phyloP scores from a whole-genome alignment of 2,113 vertebrate species.

The Hippocampus mohnikei region DNA sequence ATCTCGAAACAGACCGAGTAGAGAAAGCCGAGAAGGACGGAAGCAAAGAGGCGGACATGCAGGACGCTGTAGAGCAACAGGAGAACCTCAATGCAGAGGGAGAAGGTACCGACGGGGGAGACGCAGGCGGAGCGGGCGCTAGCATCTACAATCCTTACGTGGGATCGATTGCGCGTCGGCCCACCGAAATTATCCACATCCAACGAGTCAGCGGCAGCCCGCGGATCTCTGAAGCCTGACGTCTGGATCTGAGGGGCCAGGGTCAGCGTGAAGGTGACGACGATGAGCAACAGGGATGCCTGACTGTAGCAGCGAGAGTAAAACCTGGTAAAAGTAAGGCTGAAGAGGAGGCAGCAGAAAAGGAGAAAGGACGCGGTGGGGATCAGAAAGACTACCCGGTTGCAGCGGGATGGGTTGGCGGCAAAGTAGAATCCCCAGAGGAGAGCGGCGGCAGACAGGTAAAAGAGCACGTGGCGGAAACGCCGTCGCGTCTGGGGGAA shows the following conservation, averaged over 20 bases:
- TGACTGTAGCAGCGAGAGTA: constrained; percentile 81
- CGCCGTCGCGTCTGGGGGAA: constrained; percentile 90
- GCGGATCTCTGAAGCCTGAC: constrained; percentile 46
- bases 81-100: constrained; percentile 92
- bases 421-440: constrained; percentile 87
- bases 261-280: constrained; percentile 82
- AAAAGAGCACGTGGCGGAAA: constrained; percentile 89
- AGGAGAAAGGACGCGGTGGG: constrained; percentile 80
- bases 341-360: constrained; percentile 81
- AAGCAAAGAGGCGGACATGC: constrained; percentile 90
- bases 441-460: constrained; percentile 77
- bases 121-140: constrained; percentile 67
- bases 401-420: constrained; percentile 73
- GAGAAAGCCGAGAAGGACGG: constrained; percentile 83
- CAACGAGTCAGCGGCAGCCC: constrained; percentile 17
- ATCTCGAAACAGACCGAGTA: constrained; percentile 92
- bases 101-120: constrained; percentile 93
- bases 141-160: constrained; percentile 23
- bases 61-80: constrained; percentile 93
- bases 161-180: constrained; percentile 48
- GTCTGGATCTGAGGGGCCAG: constrained; percentile 83
- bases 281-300: constrained; percentile 79
- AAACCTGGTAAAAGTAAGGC: constrained; percentile 84
- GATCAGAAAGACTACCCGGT: constrained; percentile 70
- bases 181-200: constrained; percentile 54